Base-by-base conservation (phyloP, 2,113 vertebrate genomes). In the Ochotona princeps region DNA sequence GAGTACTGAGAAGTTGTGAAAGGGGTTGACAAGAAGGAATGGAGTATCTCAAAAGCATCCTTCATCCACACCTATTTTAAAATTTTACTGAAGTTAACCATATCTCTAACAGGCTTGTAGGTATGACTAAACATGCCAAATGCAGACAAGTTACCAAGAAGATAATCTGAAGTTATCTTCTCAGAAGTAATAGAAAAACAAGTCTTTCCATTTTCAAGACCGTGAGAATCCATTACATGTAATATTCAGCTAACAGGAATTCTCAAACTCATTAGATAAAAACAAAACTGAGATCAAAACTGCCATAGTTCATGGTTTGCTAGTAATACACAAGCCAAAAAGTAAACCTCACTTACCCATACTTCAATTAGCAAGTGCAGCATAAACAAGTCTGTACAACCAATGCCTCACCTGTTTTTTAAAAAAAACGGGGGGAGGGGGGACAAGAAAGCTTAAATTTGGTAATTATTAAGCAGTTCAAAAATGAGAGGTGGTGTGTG, bases 241-340 rank as follows among this genome's bases (percentile, higher is more conserved):
- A 57, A 9, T 14, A n/a, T 57, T 60, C 21, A 79, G 73, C 54
- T 74, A 81, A 47, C 65, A 30, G 9, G 17, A 89, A 93, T 54
- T 91, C 75, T 92, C 74, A 49, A 94, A 75, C 26, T 92, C 57
- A 63, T 3, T 86, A 38, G 32, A 84, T 25, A 75, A 88, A 96
- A 80, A 78, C 72, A 91, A 65, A 93, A 73, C 67, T 49, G 70
- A 93, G 38, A 75, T 88, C 38, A 75, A 90, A 90, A 67, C 88
- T 78, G 87, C 70, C 67, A 44, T 54, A 13, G 54, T 57, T 20
- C 54, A 57, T 57, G 54, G 38, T 57, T 57, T 57, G 54, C 54
- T 57, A 57, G 54, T 57, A 73, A 88, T 25, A 2, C 32, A n/a
- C 9, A 72, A 83, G 26, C 15, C 65, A 49, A 95, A 49, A 95